Evolutionary conservation across 2,888 invertebrate genomes (phyloP).

Genomic region (Plebejus anna): DNA sequence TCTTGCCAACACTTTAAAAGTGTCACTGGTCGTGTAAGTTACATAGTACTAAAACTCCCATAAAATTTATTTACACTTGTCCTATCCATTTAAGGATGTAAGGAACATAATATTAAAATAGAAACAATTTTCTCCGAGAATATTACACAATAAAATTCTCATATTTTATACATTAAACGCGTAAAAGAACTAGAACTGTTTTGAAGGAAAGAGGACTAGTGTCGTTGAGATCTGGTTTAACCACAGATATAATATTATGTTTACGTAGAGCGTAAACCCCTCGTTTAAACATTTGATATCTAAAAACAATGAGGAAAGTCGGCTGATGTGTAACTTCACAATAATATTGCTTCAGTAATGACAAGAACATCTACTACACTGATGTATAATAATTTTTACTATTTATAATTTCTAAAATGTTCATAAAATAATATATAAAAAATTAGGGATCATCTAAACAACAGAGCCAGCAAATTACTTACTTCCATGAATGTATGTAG

Average conservation of each 20-base stretch:
- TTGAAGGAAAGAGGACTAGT: not conserved
- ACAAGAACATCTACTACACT: not conserved
- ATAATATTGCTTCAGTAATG: not conserved
- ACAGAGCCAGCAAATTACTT: too few relatives aligned
- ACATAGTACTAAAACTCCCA: slow-evolving; percentile 10
- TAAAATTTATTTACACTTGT: slow-evolving; percentile 21
- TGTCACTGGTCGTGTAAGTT: not conserved
- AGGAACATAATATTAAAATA: slow-evolving; percentile 8
- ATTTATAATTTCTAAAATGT: too few relatives aligned
- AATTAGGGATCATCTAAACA: too few relatives aligned
- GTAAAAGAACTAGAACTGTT: slow-evolving; percentile 18
- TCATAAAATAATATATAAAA: too few relatives aligned
- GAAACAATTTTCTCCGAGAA: slow-evolving; percentile 18
- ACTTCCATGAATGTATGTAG: too few relatives aligned
- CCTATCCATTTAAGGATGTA: slow-evolving; percentile 3
- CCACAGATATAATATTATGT: not conserved
- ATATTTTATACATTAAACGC: not conserved
- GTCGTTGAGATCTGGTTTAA: not conserved
- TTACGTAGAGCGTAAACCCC: not conserved
- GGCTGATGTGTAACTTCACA: not conserved
- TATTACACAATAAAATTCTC: slow-evolving; percentile 16
- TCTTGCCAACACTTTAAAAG: not conserved
- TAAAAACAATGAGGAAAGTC: not conserved
- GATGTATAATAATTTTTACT: not conserved
- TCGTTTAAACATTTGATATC: not conserved